Evolutionary conservation across 1,140 invertebrate genomes (phyloP).

Genomic region (Bombus confusus): DNA sequence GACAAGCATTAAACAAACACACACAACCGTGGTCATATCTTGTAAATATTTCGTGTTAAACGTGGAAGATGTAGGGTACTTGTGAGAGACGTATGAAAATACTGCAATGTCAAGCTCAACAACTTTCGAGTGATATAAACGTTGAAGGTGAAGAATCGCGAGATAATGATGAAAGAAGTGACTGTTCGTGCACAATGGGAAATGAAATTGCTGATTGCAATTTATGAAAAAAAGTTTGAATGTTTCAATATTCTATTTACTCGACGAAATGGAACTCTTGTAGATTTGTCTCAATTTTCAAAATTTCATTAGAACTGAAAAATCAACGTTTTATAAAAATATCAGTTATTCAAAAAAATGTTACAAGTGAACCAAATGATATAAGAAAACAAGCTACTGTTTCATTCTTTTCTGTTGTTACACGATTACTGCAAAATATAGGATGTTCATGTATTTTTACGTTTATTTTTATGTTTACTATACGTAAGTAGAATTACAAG

Average conservation of each 20-base stretch:
- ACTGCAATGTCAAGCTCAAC: neutral
- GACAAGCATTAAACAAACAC: neutral
- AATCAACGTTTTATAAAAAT: no score
- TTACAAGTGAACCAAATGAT: no score
- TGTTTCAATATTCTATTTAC: neutral
- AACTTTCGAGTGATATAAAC: neutral
- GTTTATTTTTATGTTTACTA: no score
- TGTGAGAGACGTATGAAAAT: neutral
- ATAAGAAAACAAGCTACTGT: no score
- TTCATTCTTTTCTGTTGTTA: no score
- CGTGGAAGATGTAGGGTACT: neutral
- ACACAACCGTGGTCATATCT: neutral
- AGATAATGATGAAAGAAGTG: neutral
- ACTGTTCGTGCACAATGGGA: neutral
- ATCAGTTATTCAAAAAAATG: no score
- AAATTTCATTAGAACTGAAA: neutral
- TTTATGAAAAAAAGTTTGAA: neutral
- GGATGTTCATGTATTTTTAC: no score
- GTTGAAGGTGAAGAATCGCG: neutral
- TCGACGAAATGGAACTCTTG: neutral
- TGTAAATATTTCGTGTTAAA: neutral
- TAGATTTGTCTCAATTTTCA: neutral
- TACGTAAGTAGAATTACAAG: no score
- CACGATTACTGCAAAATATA: no score
- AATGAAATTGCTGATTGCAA: neutral